phyloP scores from a whole-genome alignment of 1,140 invertebrate species.

The Drosophila teissieri region DNA sequence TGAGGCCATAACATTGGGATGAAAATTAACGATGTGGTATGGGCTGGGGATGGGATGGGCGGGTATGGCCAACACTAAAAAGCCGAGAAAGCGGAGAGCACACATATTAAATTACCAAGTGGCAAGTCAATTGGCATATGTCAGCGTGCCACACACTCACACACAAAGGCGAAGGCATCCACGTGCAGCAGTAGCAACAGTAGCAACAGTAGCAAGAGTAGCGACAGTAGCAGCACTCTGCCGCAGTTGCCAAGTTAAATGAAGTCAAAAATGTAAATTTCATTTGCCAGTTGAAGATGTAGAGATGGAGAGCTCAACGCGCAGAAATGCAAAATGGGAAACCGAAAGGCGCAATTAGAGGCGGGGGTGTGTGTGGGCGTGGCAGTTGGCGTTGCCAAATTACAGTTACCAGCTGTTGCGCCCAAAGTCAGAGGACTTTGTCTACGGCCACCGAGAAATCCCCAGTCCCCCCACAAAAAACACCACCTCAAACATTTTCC shows the following conservation, averaged over 20 bases:
- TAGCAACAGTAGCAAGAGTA: too few relatives aligned
- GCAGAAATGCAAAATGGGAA: conserved; percentile 15
- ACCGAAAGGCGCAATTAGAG: conserved; percentile 65
- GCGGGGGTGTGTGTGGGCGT: conserved; percentile 23
- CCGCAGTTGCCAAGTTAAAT: conserved; percentile 69
- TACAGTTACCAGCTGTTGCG: conserved; percentile 69
- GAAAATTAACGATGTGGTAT: conserved; percentile 20
- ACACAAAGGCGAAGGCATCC: background rate
- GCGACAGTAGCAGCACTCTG: too few relatives aligned
- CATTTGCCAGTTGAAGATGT: conserved; percentile 46
- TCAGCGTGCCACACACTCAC: conserved; percentile 23
- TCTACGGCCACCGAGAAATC: background rate
- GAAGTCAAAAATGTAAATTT: conserved; percentile 82
- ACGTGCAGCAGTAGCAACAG: too few relatives aligned
- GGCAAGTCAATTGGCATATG: conserved; percentile 70
- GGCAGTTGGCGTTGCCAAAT: conserved; percentile 51
- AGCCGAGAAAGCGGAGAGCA: background rate
- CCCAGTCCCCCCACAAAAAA: background rate
- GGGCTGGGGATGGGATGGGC: too few relatives aligned
- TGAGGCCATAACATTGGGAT: conserved; percentile 22
- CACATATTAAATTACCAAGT: conserved; percentile 70
- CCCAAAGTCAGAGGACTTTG: conserved; percentile 47
- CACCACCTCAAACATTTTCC: background rate
- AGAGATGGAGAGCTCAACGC: background rate
- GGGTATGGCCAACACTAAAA: conserved; percentile 1